Conservation (phyloP, 1,140 invertebrate species). For the Cecropterus lyciades region DNA sequence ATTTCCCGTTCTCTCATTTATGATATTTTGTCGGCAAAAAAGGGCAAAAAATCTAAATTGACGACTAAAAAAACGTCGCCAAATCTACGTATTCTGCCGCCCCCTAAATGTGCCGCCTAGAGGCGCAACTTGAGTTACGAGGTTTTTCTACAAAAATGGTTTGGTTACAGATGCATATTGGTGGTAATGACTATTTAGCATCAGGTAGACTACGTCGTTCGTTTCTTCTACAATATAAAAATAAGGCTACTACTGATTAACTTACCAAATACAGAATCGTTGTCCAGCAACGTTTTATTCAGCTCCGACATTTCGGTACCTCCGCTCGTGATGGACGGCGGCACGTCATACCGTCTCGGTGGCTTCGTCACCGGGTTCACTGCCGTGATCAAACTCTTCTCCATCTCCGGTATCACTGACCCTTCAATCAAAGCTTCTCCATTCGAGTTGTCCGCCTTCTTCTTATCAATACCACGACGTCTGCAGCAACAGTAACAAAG, state of each 20-base stretch:
- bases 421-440: conserved; percentile 86
- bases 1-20: no score
- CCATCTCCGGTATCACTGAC: conserved; percentile 88
- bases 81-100: no score
- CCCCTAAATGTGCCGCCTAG: no score
- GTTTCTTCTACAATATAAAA: no score
- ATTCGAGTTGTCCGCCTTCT: conserved; percentile 85
- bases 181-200: no score
- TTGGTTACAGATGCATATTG: no score
- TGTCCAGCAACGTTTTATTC: conserved; percentile 90
- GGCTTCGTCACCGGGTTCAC: conserved; percentile 93
- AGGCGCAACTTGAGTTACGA: no score
- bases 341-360: conserved; percentile 88
- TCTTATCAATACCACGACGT: conserved; percentile 80
- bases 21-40: no score
- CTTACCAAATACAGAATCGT: conserved; percentile 89
- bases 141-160: no score
- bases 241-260: conserved; percentile 46
- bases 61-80: no score
- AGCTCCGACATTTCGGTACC: conserved; percentile 91
- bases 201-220: no score
- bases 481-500: conserved; percentile 89
- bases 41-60: no score
- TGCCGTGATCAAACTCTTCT: conserved; percentile 91
- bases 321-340: conserved; percentile 87